Percentiles rank a stretch among this genome's conserved stretches.
Conservation (phyloP, 1,140 invertebrate species). For the Pseudomyrmex cubaensis region DNA sequence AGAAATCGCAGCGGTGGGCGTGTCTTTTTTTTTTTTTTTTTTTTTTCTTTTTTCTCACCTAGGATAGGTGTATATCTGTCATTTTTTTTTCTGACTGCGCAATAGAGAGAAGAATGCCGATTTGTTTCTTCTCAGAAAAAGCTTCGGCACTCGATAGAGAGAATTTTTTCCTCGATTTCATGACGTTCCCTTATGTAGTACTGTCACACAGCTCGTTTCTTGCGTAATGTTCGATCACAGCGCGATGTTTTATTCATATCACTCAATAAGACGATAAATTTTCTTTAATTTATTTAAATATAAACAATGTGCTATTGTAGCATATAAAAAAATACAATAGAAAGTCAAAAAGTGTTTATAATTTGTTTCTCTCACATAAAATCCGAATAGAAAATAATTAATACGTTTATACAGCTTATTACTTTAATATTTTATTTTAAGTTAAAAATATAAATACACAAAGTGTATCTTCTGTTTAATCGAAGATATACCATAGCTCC, state of each 20-base stretch:
- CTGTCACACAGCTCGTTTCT: not conserved
- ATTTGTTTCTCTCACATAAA: too few relatives aligned
- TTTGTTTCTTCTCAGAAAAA: not conserved
- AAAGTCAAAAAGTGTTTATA: too few relatives aligned
- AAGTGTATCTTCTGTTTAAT: too few relatives aligned
- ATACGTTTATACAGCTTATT: not conserved
- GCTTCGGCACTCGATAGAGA: not conserved
- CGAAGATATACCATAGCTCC: too few relatives aligned
- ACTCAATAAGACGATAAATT: not conserved
- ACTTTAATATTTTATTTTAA: not conserved
- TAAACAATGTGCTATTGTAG: too few relatives aligned
- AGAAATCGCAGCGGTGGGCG: constrained; percentile 19
- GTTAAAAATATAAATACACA: not conserved
- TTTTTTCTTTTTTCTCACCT: constrained; percentile 3
- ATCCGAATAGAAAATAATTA: not conserved
- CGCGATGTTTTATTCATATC: not conserved
- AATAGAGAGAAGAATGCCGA: not conserved
- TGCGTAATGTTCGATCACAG: not conserved
- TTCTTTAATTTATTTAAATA: not conserved
- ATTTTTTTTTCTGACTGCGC: not conserved
- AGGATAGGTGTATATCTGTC: not conserved
- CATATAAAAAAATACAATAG: too few relatives aligned
- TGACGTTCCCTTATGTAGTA: not conserved
- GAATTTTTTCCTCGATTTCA: not conserved
- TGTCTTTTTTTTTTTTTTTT: constrained; percentile 5